Evolutionary conservation across 1,140 invertebrate genomes (phyloP).

Genomic region (Drosophila oshimai): DNA sequence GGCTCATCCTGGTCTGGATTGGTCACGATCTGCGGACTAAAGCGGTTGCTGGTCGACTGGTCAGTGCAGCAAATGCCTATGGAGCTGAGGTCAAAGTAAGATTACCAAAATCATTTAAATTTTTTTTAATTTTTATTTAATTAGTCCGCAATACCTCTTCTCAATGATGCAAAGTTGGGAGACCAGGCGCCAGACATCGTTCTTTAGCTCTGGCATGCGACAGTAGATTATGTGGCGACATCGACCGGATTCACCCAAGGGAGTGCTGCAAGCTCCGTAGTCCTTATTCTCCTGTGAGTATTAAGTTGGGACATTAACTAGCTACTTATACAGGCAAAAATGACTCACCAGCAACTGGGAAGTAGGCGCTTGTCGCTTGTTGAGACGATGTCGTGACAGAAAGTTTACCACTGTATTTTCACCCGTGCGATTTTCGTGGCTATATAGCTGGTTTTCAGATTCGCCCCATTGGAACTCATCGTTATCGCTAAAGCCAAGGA

Average conservation of each 20-base stretch:
- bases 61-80: constrained; percentile 82
- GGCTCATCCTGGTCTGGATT: constrained; percentile 18
- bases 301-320: background rate
- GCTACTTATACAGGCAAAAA: too few relatives aligned
- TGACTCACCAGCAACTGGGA: constrained; percentile 50
- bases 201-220: constrained; percentile 85
- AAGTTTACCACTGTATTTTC: constrained; percentile 30
- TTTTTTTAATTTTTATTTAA: too few relatives aligned
- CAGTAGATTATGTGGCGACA: constrained; percentile 87
- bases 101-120: too few relatives aligned
- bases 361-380: constrained; percentile 52
- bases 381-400: constrained; percentile 58
- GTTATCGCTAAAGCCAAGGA: constrained; percentile 71
- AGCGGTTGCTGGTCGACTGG: constrained; percentile 39
- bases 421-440: constrained; percentile 15
- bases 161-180: constrained; percentile 88
- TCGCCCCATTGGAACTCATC: constrained; percentile 73
- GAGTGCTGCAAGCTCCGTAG: constrained; percentile 86
- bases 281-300: constrained; percentile 81
- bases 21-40: constrained; percentile 61
- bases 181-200: constrained; percentile 85
- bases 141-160: constrained; percentile 82
- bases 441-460: constrained; percentile 43
- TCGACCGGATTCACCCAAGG: constrained; percentile 85
- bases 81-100: constrained; percentile 17